Conservation (phyloP, 1,140 invertebrate species). For the Drosophila busckii region DNA sequence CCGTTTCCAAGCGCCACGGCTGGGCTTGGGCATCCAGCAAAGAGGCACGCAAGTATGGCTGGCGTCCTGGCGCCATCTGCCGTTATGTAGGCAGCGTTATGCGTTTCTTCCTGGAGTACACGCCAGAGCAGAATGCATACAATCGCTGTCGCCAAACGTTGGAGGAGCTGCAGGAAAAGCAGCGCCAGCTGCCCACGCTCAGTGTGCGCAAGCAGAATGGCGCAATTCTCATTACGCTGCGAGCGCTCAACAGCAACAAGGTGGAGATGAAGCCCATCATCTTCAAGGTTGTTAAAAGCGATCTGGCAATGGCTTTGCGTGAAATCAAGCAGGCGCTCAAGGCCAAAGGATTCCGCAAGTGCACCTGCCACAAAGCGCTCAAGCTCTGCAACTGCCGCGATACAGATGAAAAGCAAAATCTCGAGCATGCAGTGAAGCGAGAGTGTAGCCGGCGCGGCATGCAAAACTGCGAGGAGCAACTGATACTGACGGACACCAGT, state of each 20-base stretch:
- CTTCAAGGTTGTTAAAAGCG: slow-evolving; percentile 64
- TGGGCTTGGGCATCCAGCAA: slow-evolving; percentile 53
- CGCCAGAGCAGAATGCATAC: slow-evolving; percentile 8
- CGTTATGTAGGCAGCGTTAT: slow-evolving; percentile 50
- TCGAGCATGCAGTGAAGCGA: slow-evolving; percentile 32
- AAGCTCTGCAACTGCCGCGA: slow-evolving; percentile 56
- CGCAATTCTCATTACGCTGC: slow-evolving; percentile 56
- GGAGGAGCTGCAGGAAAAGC: background rate
- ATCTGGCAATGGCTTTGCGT: slow-evolving; percentile 30
- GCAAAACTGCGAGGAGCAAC: slow-evolving; percentile 26
- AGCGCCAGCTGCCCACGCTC: slow-evolving; percentile 35
- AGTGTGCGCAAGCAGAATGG: slow-evolving; percentile 60
- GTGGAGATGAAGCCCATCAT: slow-evolving; percentile 53
- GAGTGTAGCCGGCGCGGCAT: slow-evolving; percentile 39
- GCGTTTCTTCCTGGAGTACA: slow-evolving; percentile 52
- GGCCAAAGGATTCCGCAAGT: slow-evolving; percentile 55
- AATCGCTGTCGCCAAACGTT: slow-evolving; percentile 9
- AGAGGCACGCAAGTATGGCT: slow-evolving; percentile 42
- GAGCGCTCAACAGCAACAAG: slow-evolving; percentile 17
- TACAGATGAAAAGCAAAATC: slow-evolving; percentile 36
- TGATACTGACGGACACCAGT: slow-evolving; percentile 64
- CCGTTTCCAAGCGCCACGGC: slow-evolving; percentile 55
- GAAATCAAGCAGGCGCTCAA: slow-evolving; percentile 51
- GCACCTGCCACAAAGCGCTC: slow-evolving; percentile 54
- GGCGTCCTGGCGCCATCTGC: slow-evolving; percentile 62